phyloP scores from a whole-genome alignment of 2,797 vertebrate species.

The Falco columbarius region DNA sequence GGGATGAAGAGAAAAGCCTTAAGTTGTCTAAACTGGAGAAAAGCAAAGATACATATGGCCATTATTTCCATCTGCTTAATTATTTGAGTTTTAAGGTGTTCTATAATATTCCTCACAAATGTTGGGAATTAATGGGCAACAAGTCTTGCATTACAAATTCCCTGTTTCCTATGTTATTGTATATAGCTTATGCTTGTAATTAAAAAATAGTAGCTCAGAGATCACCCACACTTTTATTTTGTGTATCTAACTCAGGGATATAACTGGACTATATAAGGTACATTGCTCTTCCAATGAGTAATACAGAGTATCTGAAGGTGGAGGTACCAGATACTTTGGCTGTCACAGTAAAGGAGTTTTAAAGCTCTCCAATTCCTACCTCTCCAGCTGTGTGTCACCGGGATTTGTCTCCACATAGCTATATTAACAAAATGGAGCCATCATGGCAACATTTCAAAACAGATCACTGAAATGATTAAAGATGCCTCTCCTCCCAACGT shows the following conservation, averaged over 20 bases:
- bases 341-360: not conserved
- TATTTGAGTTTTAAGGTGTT: not conserved
- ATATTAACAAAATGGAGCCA: not conserved
- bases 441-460: not conserved
- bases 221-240: not conserved
- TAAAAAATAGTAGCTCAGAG: not conserved
- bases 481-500: accelerated
- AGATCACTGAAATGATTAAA: not conserved
- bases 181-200: not conserved
- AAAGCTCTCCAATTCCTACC: not conserved
- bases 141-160: not conserved
- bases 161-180: not conserved
- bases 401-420: not conserved
- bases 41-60: not conserved
- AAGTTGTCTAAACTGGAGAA: not conserved
- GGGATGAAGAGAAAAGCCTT: not conserved
- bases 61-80: not conserved
- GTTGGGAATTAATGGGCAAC: not conserved
- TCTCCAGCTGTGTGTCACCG: not conserved
- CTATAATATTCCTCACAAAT: not conserved
- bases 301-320: not conserved
- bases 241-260: not conserved
- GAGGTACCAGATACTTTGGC: not conserved
- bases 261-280: not conserved
- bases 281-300: not conserved